Evolutionary conservation across 2,113 vertebrate species (phyloP).

Genomic region (Chaetura pelagica): DNA sequence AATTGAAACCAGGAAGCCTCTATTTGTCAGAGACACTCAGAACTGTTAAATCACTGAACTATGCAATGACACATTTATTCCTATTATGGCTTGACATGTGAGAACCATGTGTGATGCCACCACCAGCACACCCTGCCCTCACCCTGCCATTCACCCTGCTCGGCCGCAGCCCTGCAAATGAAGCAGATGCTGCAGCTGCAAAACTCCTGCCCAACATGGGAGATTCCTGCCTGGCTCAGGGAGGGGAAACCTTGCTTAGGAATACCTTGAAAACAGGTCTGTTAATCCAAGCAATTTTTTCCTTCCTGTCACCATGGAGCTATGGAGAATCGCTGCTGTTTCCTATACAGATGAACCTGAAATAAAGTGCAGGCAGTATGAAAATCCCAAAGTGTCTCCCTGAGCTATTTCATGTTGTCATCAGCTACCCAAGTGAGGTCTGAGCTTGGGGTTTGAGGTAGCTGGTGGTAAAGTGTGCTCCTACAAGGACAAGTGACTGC

Average conservation of each 20-base stretch:
- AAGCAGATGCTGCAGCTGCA: background rate
- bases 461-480: background rate
- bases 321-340: background rate
- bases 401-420: background rate
- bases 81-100: background rate
- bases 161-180: background rate
- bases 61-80: slow-evolving; percentile 23
- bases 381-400: background rate
- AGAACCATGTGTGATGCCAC: background rate
- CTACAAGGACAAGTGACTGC: background rate
- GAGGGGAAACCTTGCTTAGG: background rate
- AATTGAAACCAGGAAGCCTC: slow-evolving; percentile 52
- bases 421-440: background rate
- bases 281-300: background rate
- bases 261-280: background rate
- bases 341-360: background rate
- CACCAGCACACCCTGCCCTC: background rate
- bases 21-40: slow-evolving; percentile 57
- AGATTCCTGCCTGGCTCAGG: background rate
- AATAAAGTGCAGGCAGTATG: background rate
- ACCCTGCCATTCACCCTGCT: background rate
- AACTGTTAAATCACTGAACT: slow-evolving; percentile 43
- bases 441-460: background rate
- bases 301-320: background rate
- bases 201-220: background rate